These are phyloP conservation scores for Caenorhabditis doughertyi DNA, from an alignment of 2,888 invertebrate genomes.

Conservation along the genomic window DNA sequence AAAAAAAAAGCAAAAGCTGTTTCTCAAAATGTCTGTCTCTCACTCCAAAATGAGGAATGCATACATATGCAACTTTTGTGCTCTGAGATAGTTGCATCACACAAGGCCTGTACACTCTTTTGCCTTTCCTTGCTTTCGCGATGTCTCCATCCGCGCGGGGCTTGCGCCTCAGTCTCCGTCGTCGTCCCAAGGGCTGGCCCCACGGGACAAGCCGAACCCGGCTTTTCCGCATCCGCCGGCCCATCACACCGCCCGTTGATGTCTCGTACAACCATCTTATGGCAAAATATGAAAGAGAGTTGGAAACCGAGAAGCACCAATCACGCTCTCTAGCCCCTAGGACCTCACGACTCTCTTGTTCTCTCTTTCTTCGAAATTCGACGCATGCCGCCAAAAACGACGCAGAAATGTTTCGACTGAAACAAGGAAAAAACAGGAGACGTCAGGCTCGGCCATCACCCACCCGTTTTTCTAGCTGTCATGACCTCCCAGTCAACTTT, in stretches of 20 bases:
- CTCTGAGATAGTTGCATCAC: conserved; percentile 53
- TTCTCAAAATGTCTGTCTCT: conserved; percentile 26
- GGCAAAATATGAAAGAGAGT: conserved; percentile 60
- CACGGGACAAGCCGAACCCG: conserved; percentile 62
- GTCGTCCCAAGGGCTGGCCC: conserved; percentile 63
- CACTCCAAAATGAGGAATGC: conserved; percentile 55
- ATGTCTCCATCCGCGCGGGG: conserved; percentile 50
- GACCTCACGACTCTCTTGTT: not conserved
- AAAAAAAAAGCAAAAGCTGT: conserved; percentile 36
- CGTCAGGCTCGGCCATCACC: conserved; percentile 56
- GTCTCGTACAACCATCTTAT: conserved; percentile 62
- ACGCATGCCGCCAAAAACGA: conserved; percentile 63
- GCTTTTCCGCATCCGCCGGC: conserved; percentile 62
- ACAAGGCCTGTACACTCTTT: conserved; percentile 34
- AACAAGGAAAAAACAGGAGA: conserved; percentile 40
- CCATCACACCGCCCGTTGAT: conserved; percentile 62
- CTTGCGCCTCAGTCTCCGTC: conserved; percentile 50
- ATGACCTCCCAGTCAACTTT: conserved; percentile 59
- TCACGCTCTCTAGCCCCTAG: conserved; percentile 57
- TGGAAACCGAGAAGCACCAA: conserved; percentile 65
- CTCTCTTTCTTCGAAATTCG: conserved; percentile 31
- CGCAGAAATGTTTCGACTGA: conserved; percentile 58
- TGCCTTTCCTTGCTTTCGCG: not conserved
- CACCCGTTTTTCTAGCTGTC: conserved; percentile 58
- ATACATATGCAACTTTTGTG: conserved; percentile 63